Evolutionary conservation across 35 echinoderm and acorn worm genomes (phyloP).

Genomic region (Strongylocentrotus purpuratus): DNA sequence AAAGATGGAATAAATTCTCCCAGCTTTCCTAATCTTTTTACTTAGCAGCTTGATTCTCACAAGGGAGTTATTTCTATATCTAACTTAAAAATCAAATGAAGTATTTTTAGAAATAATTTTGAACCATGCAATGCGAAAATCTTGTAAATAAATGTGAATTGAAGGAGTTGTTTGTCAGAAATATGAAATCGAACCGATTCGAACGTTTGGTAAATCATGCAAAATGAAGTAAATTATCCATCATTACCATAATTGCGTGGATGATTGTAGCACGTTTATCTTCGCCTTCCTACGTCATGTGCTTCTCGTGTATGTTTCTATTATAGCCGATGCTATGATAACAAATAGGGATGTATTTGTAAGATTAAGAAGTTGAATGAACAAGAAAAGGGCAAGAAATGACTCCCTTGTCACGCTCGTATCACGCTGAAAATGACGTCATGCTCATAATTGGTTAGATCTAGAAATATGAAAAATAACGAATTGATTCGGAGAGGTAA

Average conservation of each 20-base stretch:
- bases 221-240: not conserved
- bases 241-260: not conserved
- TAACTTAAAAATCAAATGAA: not conserved
- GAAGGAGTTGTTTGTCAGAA: too few relatives aligned
- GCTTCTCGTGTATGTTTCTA: too few relatives aligned
- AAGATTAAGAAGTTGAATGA: too few relatives aligned
- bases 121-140: not conserved
- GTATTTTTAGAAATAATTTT: not conserved
- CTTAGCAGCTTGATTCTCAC: not conserved
- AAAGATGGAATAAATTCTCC: not conserved
- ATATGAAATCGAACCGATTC: too few relatives aligned
- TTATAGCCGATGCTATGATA: too few relatives aligned
- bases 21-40: not conserved
- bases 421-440: not conserved
- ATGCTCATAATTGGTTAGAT: not conserved
- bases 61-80: not conserved
- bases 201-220: not conserved
- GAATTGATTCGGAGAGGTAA: not conserved
- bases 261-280: too few relatives aligned
- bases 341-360: too few relatives aligned
- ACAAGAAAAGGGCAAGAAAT: too few relatives aligned
- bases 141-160: too few relatives aligned
- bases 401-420: not conserved
- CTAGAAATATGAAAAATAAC: not conserved
- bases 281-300: too few relatives aligned